These are phyloP conservation scores for Marmota monax DNA, from an alignment of 2,113 vertebrate species.

Conservation along the genomic window DNA sequence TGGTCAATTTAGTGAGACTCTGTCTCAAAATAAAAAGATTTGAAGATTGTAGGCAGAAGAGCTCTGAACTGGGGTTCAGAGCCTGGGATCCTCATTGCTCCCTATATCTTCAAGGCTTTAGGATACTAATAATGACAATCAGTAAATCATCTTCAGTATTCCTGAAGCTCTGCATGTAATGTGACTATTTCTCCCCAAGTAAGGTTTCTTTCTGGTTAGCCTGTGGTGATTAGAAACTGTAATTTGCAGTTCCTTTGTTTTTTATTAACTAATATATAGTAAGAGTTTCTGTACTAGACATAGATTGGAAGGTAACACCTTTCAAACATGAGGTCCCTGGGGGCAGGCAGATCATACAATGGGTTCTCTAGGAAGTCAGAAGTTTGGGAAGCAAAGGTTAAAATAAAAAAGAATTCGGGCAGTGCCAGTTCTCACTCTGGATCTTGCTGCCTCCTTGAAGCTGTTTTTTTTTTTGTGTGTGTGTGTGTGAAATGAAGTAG, in stretches of 20 bases:
- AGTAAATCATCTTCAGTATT: neutral
- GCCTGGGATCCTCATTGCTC: neutral
- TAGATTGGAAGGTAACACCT: neutral
- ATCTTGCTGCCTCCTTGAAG: neutral
- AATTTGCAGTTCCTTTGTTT: neutral
- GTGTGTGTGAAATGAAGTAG: neutral
- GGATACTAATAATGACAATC: neutral
- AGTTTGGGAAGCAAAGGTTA: neutral
- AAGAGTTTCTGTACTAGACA: neutral
- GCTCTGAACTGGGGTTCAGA: neutral
- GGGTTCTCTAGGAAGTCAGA: neutral
- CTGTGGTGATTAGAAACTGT: neutral
- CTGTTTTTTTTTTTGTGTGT: neutral
- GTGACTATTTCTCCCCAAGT: neutral
- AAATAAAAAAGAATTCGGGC: neutral
- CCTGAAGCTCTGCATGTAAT: neutral
- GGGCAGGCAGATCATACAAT: neutral
- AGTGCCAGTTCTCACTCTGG: neutral
- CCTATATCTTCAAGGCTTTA: neutral
- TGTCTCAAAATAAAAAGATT: neutral
- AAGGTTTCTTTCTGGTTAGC: neutral
- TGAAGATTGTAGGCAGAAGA: neutral
- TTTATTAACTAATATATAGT: neutral
- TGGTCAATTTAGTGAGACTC: too few relatives aligned
- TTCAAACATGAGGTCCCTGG: neutral